Conservation (phyloP, 2,888 invertebrate species). For the Cyaniris semiargus region DNA sequence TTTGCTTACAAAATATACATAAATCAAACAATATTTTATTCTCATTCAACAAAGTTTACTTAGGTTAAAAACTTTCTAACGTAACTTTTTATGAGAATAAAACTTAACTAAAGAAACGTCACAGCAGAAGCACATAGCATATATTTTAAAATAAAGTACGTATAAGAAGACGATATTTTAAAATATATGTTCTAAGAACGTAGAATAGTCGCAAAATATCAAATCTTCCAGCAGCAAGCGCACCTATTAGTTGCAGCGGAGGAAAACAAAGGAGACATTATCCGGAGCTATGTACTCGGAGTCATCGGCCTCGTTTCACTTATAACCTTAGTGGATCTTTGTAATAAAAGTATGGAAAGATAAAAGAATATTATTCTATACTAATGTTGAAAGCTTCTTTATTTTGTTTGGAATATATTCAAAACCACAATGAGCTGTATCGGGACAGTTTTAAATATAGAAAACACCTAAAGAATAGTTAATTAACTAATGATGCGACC, state of each 20-base stretch:
- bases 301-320: conserved; percentile 67
- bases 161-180: neutral
- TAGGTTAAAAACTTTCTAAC: no score
- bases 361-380: neutral
- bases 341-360: conserved; percentile 5
- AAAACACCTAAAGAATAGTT: no score
- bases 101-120: neutral
- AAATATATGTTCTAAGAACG: conserved; percentile 1
- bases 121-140: no score
- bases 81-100: neutral
- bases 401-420: neutral
- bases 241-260: conserved; percentile 24
- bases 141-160: neutral
- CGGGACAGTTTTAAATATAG: no score
- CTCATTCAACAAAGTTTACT: no score
- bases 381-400: no score
- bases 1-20: no score
- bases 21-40: no score
- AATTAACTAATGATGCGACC: no score
- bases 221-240: conserved; percentile 18
- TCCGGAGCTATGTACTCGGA: conserved; percentile 44
- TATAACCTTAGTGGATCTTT: conserved; percentile 37
- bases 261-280: conserved; percentile 37
- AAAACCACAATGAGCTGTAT: neutral
- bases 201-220: conserved; percentile 10